These are phyloP conservation scores for Caenorhabditis tropicalis DNA, from an alignment of 1,140 invertebrate species.

Conservation along the genomic window DNA sequence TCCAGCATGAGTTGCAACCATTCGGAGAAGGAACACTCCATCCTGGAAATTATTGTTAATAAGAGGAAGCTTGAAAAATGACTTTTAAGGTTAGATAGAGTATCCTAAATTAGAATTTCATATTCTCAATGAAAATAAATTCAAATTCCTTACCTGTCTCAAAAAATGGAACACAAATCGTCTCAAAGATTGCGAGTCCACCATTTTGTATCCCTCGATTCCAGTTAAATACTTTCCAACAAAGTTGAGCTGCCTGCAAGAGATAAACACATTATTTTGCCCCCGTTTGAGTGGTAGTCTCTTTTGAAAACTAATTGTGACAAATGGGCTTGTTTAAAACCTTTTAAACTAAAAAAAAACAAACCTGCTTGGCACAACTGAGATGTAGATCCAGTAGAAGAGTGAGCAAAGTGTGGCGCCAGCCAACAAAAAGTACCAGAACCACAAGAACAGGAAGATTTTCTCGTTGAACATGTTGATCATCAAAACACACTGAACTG, in stretches of 20 bases:
- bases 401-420: conserved; percentile 71
- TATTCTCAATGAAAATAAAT: too few relatives aligned
- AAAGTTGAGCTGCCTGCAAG: conserved; percentile 71
- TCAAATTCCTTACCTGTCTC: conserved; percentile 54
- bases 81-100: background rate
- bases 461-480: conserved; percentile 87
- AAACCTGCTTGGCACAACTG: conserved; percentile 70
- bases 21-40: conserved; percentile 70
- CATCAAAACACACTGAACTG: conserved; percentile 75
- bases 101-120: background rate
- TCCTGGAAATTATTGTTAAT: conserved; percentile 59
- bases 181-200: conserved; percentile 70
- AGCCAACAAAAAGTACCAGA: conserved; percentile 71
- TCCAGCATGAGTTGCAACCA: conserved; percentile 72
- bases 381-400: conserved; percentile 72
- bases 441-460: conserved; percentile 71
- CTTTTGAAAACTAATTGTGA: conserved; percentile 23
- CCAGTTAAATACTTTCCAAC: conserved; percentile 72
- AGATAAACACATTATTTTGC: conserved; percentile 16
- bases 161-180: conserved; percentile 72
- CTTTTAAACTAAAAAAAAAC: background rate
- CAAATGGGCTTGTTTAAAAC: background rate
- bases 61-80: too few relatives aligned
- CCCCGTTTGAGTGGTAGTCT: background rate
- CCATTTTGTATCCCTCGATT: conserved; percentile 72